A percentile compares a stretch with the other conserved stretches of the same genome.
Evolutionary conservation across 2,113 vertebrate genomes (phyloP).

Genomic region (Aegypius monachus): DNA sequence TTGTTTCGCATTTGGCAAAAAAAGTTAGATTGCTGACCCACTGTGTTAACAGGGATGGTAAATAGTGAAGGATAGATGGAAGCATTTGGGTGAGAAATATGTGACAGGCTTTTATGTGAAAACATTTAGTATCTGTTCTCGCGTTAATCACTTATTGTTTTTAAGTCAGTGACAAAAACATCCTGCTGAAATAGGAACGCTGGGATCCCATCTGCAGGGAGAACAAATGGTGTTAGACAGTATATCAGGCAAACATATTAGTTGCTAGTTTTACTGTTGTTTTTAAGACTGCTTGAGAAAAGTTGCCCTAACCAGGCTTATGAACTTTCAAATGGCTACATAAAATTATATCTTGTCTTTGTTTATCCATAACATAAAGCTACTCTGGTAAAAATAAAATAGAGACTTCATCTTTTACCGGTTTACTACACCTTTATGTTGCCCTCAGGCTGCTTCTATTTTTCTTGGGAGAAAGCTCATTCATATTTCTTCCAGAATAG

Average conservation of each 20-base stretch:
- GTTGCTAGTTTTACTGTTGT: not conserved
- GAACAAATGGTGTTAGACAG: not conserved
- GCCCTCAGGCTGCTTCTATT: not conserved
- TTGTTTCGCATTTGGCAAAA: conserved; percentile 1
- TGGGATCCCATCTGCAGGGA: conserved; percentile 17
- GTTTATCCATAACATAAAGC: conserved; percentile 22
- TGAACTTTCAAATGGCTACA: not conserved
- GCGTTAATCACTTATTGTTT: conserved; percentile 2
- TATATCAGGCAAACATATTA: not conserved
- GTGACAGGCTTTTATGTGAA: conserved; percentile 8
- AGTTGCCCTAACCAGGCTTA: not conserved
- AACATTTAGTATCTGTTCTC: conserved; percentile 25
- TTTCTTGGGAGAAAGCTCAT: not conserved
- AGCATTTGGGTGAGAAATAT: conserved; percentile 39
- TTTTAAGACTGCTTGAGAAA: conserved; percentile 15
- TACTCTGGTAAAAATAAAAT: conserved; percentile 16
- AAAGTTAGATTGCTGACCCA: not conserved
- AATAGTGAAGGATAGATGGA: not conserved
- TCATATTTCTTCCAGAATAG: conserved; percentile 14
- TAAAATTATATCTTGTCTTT: conserved; percentile 37
- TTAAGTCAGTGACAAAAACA: conserved; percentile 40
- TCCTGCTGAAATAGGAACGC: conserved; percentile 8
- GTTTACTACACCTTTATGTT: conserved; percentile 27
- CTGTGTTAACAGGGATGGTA: not conserved
- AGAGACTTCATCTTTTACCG: not conserved